These are phyloP conservation scores for Columba livia DNA, from an alignment of 2,113 vertebrate genomes.

Conservation along the genomic window DNA sequence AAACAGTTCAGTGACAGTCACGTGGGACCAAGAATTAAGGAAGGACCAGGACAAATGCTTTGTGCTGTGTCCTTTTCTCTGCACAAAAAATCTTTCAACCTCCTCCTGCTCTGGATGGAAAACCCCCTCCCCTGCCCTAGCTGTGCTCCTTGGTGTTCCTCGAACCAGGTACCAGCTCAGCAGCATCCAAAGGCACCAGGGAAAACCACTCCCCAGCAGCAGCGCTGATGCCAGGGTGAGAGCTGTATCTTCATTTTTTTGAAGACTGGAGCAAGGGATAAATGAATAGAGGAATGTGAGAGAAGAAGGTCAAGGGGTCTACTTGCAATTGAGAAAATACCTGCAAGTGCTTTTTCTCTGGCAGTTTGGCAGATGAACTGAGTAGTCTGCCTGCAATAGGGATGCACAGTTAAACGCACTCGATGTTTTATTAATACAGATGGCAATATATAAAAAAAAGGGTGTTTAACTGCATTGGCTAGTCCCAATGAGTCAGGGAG, in stretches of 20 bases:
- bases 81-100: background rate
- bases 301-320: background rate
- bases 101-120: background rate
- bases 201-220: background rate
- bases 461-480: background rate
- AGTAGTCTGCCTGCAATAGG: background rate
- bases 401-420: rapidly evolving
- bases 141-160: background rate
- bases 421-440: background rate
- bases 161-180: background rate
- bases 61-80: background rate
- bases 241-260: background rate
- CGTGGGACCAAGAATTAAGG: background rate
- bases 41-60: background rate
- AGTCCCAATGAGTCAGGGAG: background rate
- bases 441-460: background rate
- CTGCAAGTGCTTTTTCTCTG: background rate
- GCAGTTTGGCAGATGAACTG: background rate
- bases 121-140: background rate
- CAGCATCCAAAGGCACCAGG: background rate
- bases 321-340: background rate
- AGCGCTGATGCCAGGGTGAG: background rate
- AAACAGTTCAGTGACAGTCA: background rate
- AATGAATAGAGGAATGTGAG: background rate
- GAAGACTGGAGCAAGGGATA: background rate